A percentile compares a stretch with the other conserved stretches of the same genome.
phyloP scores from a whole-genome alignment of 1,140 invertebrate species.

The Piezodorus guildinii region DNA sequence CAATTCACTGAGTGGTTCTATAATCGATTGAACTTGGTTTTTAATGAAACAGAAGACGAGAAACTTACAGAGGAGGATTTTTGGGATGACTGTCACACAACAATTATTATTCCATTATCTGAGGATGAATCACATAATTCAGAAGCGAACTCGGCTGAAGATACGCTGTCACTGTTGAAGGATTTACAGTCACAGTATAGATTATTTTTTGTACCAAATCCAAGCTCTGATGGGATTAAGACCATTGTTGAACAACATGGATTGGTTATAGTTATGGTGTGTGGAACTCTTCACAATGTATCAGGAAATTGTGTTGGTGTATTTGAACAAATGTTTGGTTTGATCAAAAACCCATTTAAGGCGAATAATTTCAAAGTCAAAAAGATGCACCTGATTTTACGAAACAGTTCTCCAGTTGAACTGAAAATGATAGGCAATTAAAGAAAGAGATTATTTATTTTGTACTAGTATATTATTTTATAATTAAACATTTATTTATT shows the following conservation, averaged over 20 bases:
- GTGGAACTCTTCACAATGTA: constrained; percentile 46
- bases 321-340: constrained; percentile 50
- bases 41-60: constrained; percentile 23
- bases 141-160: constrained; percentile 27
- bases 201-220: constrained; percentile 48
- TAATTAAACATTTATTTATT: not conserved
- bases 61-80: constrained; percentile 42
- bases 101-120: constrained; percentile 28
- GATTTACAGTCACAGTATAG: constrained; percentile 35
- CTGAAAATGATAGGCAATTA: not conserved
- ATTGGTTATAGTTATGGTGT: constrained; percentile 43
- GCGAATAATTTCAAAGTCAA: constrained; percentile 53
- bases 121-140: constrained; percentile 27
- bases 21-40: constrained; percentile 39
- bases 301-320: constrained; percentile 39
- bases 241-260: constrained; percentile 46
- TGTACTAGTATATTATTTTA: not conserved
- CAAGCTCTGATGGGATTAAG: constrained; percentile 39
- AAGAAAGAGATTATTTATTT: not conserved
- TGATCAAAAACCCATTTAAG: constrained; percentile 43
- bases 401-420: not conserved
- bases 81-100: constrained; percentile 38
- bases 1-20: constrained; percentile 51
- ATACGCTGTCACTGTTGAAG: constrained; percentile 35
- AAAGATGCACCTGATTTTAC: constrained; percentile 26